Evolutionary conservation across 2,113 vertebrate species (phyloP), one percentile per base, ranked within the genome.

Genomic region (Syngnathus scovelli): DNA sequence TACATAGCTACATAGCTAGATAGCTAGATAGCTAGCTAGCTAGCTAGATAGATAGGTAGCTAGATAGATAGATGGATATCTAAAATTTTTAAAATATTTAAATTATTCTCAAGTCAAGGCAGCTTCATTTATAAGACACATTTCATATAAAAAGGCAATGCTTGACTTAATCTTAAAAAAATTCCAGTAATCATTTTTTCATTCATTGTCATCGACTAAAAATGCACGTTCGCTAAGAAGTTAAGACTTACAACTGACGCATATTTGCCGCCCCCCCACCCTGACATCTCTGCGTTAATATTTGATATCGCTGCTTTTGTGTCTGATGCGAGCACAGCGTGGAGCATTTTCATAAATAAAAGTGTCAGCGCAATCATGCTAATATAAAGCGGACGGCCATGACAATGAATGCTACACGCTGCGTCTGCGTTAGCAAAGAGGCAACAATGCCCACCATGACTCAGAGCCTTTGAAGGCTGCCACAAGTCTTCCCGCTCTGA

Each of bases 401-500:
- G 83, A 78, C 60, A 13, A 41, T 60, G 27, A 66, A 52, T 61
- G 72, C 66, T 61, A 78, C 81, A 62, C 62, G 49, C 69, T 33
- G 61, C 43, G 73, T 54, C 46, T 76, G 64, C 71, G 74, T 77
- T 72, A 66, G 74, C 74, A 78, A 69, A 82, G 65, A 70, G 78
- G 67, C 46, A 74, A 82, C 75, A 73, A 81, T 73, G 82, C 79
- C 51, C 71, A 81, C 69, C 70, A 78, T 71, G 82, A 85, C 59
- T 72, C 60, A 72, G 66, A 77, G 76, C 71, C 63, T 68, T 82
- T 66, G 82, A 52, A n/a, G 73, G 72, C 82, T 78, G 72, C 73
- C 78, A 80, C 80, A 74, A 69, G 81, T 43, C 46, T 27, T 41
- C 23, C 80, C 49, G 72, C 78, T 80, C 62, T 72, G 77, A 84